Conservation (phyloP, 2,797 vertebrate genomes). For the Gadopsis bispinosus region DNA sequence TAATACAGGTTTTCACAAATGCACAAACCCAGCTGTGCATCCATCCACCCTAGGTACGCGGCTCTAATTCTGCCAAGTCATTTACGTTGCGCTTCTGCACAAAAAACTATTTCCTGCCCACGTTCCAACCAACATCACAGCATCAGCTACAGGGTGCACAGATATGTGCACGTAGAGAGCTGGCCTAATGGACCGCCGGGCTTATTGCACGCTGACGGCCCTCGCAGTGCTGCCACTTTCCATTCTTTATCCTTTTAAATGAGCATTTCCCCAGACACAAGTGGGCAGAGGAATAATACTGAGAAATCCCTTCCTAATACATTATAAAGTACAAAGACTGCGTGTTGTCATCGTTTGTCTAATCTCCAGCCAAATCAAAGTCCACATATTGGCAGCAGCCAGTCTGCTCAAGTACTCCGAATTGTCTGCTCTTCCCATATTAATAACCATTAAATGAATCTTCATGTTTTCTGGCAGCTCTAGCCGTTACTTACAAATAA, state of each 20-base stretch:
- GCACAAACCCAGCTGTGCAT: conserved; percentile 78
- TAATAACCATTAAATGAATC: conserved; percentile 49
- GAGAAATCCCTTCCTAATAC: conserved; percentile 46
- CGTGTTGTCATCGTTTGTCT: conserved; percentile 56
- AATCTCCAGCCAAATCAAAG: conserved; percentile 59
- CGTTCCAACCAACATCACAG: conserved; percentile 71
- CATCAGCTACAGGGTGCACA: conserved; percentile 50
- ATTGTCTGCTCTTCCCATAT: conserved; percentile 46
- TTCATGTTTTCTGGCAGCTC: conserved; percentile 52
- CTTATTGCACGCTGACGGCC: conserved; percentile 54
- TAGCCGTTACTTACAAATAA: conserved; percentile 42
- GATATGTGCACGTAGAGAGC: conserved; percentile 58
- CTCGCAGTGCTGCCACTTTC: conserved; percentile 58
- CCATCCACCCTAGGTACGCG: conserved; percentile 65
- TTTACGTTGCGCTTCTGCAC: conserved; percentile 74
- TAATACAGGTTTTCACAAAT: conserved; percentile 74
- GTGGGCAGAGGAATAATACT: conserved; percentile 55
- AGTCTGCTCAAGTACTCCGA: conserved; percentile 6
- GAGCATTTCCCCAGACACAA: conserved; percentile 50
- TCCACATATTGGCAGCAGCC: conserved; percentile 42
- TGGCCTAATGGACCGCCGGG: conserved; percentile 54
- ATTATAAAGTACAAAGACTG: conserved; percentile 50
- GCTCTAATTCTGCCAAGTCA: conserved; percentile 77
- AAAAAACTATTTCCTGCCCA: conserved; percentile 70
- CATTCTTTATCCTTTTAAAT: conserved; percentile 59